These are phyloP conservation scores for Agrotis clavis DNA, from an alignment of 2,888 invertebrate genomes.

Conservation along the genomic window DNA sequence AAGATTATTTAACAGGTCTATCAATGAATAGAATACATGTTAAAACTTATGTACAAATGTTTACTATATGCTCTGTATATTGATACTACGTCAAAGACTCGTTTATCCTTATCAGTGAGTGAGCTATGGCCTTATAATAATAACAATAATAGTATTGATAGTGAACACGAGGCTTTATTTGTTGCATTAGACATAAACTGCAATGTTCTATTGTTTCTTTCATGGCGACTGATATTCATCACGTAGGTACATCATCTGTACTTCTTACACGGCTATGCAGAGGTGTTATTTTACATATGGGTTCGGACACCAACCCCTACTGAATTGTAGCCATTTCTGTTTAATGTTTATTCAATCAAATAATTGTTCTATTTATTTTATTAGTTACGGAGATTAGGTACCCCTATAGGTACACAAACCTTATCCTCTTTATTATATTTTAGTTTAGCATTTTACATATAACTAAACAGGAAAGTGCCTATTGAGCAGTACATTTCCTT, in stretches of 20 bases:
- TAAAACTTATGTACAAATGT: constrained; percentile 6
- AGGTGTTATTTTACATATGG: too few species aligned
- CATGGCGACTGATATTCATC: neutral
- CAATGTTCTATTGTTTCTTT: constrained; percentile 2
- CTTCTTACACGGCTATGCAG: neutral
- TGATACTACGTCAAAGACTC: neutral
- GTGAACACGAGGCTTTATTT: neutral
- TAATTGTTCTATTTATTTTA: too few species aligned
- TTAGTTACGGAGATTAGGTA: too few species aligned
- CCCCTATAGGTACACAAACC: too few species aligned
- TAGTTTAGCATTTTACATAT: too few species aligned
- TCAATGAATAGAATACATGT: neutral
- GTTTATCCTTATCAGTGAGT: neutral
- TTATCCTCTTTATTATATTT: too few species aligned
- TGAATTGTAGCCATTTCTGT: too few species aligned
- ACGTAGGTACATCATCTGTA: too few species aligned
- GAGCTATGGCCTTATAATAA: neutral
- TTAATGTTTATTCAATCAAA: too few species aligned
- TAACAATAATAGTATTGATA: constrained; percentile 3
- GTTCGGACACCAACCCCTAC: too few species aligned
- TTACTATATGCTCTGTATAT: constrained; percentile 25
- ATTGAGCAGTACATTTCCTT: constrained; percentile 4
- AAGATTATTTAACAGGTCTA: neutral
- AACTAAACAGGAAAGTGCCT: too few species aligned
- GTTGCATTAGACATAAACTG: neutral